A percentile compares a stretch with the other conserved stretches of the same genome.
Conservation (phyloP, 2,113 vertebrate genomes). For the Regulus satrapa region DNA sequence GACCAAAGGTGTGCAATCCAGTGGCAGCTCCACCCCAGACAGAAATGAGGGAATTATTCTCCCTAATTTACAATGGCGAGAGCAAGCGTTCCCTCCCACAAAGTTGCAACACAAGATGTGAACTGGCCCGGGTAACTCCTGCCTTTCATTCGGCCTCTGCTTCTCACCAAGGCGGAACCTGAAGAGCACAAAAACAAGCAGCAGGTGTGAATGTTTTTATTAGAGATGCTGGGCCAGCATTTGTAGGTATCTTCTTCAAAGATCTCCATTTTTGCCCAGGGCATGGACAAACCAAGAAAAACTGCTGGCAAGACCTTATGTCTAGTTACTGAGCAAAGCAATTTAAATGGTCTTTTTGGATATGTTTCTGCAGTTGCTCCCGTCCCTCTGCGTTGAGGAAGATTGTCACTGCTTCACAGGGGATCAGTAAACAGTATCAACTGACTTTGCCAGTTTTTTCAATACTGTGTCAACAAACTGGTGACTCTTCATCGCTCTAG, state of each 20-base stretch:
- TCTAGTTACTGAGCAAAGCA: background rate
- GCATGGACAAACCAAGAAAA: background rate
- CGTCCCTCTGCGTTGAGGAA: background rate
- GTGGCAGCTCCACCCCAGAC: conserved; percentile 2
- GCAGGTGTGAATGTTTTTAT: background rate
- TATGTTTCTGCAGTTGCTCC: background rate
- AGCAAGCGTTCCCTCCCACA: background rate
- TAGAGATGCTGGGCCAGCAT: background rate
- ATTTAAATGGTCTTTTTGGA: background rate
- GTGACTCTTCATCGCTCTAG: background rate
- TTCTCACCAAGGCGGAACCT: background rate
- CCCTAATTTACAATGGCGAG: background rate
- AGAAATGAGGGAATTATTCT: conserved; percentile 15
- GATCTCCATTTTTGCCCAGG: background rate
- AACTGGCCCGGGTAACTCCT: background rate
- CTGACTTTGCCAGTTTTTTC: background rate
- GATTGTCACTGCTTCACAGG: background rate
- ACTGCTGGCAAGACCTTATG: background rate
- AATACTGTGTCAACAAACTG: background rate
- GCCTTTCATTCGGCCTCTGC: background rate
- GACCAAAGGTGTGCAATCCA: background rate
- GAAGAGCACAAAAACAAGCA: background rate
- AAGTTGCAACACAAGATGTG: background rate
- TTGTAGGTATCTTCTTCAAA: background rate
- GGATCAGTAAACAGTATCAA: background rate